Evolutionary conservation across 2,113 vertebrate species (phyloP).

Genomic region (Tautogolabrus adspersus): DNA sequence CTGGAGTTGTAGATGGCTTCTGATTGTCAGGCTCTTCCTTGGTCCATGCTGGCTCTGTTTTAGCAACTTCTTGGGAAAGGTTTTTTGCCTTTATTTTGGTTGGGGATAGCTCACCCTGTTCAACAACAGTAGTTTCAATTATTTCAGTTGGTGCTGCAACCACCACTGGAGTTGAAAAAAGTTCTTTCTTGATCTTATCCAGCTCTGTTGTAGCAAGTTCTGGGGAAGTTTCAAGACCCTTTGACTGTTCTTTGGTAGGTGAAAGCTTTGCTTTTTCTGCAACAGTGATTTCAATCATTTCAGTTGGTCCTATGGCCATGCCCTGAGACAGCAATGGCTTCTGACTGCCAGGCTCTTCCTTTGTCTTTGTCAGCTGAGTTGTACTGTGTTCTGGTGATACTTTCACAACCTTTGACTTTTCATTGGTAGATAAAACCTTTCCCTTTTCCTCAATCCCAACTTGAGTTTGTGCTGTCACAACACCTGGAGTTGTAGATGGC

Average conservation of each 20-base stretch:
- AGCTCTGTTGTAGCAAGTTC: not conserved
- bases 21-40: not conserved
- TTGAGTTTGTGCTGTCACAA: not conserved
- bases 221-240: not conserved
- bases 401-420: not conserved
- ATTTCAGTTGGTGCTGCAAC: not conserved
- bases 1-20: not conserved
- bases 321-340: not conserved
- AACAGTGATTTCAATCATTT: not conserved
- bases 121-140: not conserved
- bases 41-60: too few species aligned
- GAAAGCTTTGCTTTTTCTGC: too few species aligned
- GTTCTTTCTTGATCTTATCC: accelerated
- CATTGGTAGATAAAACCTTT: too few species aligned
- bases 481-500: not conserved
- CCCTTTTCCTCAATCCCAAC: not conserved
- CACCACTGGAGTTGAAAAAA: not conserved
- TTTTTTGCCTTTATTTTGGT: not conserved
- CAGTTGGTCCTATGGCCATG: not conserved
- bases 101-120: constrained; percentile 6
- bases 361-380: not conserved
- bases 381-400: not conserved
- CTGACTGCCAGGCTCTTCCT: not conserved
- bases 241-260: not conserved
- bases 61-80: not conserved